Conservation (phyloP, 92 coral and sea anemone species). For the Epizoanthus rinbou region DNA sequence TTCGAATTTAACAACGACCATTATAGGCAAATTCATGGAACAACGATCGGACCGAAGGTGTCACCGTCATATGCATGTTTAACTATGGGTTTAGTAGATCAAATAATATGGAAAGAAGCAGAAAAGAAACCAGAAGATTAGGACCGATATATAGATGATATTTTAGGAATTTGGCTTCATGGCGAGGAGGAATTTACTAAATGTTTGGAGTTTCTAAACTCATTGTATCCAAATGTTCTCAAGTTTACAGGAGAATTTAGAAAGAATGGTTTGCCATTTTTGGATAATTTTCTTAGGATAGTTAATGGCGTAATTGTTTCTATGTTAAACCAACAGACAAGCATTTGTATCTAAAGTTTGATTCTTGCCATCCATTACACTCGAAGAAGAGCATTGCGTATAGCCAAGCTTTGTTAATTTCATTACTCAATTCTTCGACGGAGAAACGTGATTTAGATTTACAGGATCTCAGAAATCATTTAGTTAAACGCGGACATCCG, state of each 20-base stretch:
- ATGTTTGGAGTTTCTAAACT: too few relatives aligned
- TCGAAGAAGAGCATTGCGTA: neutral
- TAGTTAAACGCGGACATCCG: slow-evolving; percentile 1
- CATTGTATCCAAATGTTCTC: too few relatives aligned
- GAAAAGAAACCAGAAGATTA: neutral
- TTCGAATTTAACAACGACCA: too few relatives aligned
- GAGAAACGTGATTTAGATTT: neutral
- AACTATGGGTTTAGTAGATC: neutral
- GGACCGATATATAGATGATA: neutral
- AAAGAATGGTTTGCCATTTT: neutral
- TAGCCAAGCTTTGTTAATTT: neutral
- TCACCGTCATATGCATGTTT: too few relatives aligned
- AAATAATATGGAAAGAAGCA: slow-evolving; percentile 3
- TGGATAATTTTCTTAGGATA: neutral
- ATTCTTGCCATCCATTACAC: neutral
- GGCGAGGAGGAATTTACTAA: neutral
- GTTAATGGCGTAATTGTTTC: neutral
- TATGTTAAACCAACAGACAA: neutral
- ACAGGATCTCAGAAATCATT: neutral
- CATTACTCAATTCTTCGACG: neutral
- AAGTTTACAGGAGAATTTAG: neutral
- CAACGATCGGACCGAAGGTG: too few relatives aligned
- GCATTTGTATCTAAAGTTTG: neutral
- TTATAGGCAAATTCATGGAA: too few relatives aligned
- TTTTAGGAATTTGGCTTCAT: neutral